Evolutionary conservation across 2,113 vertebrate genomes (phyloP).

Genomic region (Macrotis lagotis): DNA sequence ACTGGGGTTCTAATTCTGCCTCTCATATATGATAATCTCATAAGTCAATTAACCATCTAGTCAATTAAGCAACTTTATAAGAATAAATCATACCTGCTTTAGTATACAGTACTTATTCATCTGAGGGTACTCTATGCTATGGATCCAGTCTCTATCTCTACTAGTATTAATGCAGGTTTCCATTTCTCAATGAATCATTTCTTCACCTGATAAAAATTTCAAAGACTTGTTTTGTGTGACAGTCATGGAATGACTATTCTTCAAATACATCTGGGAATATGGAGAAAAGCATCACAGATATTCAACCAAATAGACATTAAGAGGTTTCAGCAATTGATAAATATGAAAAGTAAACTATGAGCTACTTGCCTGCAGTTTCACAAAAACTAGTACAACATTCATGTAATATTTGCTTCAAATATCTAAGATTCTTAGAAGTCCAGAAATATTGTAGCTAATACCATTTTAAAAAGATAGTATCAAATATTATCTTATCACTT

Average conservation of each 20-base stretch:
- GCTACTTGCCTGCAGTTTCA: not conserved
- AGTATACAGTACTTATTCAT: not conserved
- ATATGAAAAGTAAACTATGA: not conserved
- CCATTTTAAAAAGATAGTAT: too few relatives aligned
- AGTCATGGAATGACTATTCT: not conserved
- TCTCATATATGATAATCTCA: not conserved
- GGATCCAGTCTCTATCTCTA: not conserved
- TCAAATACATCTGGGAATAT: not conserved
- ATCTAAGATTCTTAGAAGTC: not conserved
- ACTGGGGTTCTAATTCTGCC: not conserved
- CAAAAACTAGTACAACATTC: not conserved
- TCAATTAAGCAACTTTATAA: not conserved
- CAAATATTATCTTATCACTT: conserved; percentile 34
- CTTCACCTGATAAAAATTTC: not conserved
- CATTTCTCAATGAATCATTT: not conserved
- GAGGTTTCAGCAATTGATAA: not conserved
- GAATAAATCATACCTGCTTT: not conserved
- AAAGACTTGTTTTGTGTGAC: not conserved
- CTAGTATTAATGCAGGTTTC: not conserved
- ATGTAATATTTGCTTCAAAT: not conserved
- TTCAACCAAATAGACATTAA: not conserved
- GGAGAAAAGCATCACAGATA: not conserved
- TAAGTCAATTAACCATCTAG: not conserved
- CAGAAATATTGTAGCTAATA: not conserved
- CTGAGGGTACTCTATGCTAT: not conserved